Conservation (phyloP, 2,797 vertebrate species). For the Botia kubotai region DNA sequence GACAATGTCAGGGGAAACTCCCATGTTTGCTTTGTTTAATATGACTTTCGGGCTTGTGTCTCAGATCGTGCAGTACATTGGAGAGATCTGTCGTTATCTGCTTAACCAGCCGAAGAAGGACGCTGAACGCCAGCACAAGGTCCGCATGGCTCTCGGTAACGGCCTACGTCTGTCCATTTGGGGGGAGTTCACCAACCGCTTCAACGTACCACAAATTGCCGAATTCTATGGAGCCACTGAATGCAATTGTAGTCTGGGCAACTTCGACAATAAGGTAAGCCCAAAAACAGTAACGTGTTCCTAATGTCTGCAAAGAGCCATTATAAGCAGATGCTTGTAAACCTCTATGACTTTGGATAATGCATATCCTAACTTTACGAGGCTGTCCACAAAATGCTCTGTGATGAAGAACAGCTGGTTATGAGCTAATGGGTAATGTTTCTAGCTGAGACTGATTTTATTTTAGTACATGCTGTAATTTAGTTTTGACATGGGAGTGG, state of each 20-base stretch:
- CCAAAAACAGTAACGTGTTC: neutral
- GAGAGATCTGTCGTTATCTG: constrained; percentile 94
- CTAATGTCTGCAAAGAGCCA: neutral
- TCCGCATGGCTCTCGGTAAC: constrained; percentile 96
- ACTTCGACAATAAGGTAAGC: constrained; percentile 91
- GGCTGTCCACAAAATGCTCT: neutral
- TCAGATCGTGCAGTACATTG: constrained; percentile 97
- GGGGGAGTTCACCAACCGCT: constrained; percentile 91
- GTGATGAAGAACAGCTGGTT: neutral
- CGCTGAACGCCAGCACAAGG: constrained; percentile 81
- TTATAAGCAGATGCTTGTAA: constrained; percentile 2
- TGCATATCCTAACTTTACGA: neutral
- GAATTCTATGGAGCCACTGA: constrained; percentile 98
- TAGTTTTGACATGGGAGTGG: neutral
- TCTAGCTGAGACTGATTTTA: neutral
- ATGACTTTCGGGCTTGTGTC: neutral
- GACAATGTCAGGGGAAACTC: too few species aligned
- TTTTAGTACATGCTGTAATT: neutral
- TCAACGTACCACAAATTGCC: constrained; percentile 88
- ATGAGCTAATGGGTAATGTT: neutral
- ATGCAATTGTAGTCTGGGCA: constrained; percentile 98
- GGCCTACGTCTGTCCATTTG: constrained; percentile 95
- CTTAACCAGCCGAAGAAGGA: constrained; percentile 90
- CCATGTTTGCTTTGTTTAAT: neutral
- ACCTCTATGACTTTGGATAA: neutral